Evolutionary conservation across 2,797 vertebrate species (phyloP).

Genomic region (Megalops cyprinoides): DNA sequence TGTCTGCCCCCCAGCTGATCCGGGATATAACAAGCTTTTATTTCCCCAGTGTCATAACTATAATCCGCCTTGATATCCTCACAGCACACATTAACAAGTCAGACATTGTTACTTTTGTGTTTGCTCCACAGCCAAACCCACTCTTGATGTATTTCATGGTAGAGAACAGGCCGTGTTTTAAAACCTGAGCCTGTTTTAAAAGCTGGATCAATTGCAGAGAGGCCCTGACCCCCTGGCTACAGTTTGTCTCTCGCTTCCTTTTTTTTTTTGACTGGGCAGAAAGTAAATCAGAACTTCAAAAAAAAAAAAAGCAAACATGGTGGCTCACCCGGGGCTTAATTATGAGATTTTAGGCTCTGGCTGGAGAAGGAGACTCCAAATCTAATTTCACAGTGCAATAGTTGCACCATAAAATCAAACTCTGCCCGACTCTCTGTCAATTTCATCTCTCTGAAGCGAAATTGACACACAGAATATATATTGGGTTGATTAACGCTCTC

Average conservation of each 20-base stretch:
- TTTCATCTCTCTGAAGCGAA: constrained; percentile 41
- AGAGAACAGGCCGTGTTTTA: constrained; percentile 49
- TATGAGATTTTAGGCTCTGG: constrained; percentile 60
- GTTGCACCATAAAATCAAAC: constrained; percentile 38
- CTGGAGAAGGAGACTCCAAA: constrained; percentile 49
- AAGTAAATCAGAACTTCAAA: constrained; percentile 61
- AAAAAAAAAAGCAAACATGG: constrained; percentile 45
- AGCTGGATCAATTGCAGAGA: constrained; percentile 60
- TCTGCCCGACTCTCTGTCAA: constrained; percentile 43
- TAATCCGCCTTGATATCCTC: constrained; percentile 70
- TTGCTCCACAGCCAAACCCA: constrained; percentile 25
- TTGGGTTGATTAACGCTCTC: constrained; percentile 23
- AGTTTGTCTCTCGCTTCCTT: constrained; percentile 48
- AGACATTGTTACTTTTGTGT: constrained; percentile 21
- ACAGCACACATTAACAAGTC: constrained; percentile 52
- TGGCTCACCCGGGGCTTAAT: constrained; percentile 61
- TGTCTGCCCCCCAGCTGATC: constrained; percentile 69
- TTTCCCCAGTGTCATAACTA: constrained; percentile 77
- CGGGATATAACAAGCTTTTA: constrained; percentile 77
- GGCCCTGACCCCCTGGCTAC: constrained; percentile 54
- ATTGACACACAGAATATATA: constrained; percentile 46
- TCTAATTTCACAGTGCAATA: constrained; percentile 57
- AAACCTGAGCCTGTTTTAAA: constrained; percentile 31
- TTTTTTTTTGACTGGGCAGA: constrained; percentile 45
- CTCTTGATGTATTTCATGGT: constrained; percentile 46